Percentiles rank a stretch among this genome's conserved stretches.
Conservation (phyloP, 2,888 invertebrate genomes). For the Latheticus oryzae region DNA sequence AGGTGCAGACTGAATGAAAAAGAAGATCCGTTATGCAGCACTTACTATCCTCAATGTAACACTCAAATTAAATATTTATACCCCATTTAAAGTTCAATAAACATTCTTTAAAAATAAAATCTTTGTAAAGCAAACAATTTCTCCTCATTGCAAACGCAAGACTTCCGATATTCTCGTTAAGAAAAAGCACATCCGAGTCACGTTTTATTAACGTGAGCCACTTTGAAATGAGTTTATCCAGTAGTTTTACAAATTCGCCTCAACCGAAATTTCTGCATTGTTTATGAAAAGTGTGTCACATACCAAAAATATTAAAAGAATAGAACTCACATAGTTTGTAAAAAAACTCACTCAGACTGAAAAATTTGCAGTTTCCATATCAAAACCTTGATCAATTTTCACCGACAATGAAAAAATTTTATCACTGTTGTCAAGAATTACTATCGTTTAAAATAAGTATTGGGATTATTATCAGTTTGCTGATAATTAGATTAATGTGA, state of each 20-base stretch:
- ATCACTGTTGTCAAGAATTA: conserved; percentile 18
- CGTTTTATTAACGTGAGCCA: too few species aligned
- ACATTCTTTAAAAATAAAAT: not conserved
- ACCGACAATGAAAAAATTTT: conserved; percentile 31
- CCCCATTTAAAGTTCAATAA: conserved; percentile 7
- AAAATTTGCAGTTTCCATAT: too few species aligned
- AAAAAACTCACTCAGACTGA: too few species aligned
- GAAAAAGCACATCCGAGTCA: too few species aligned
- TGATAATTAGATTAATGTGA: conserved; percentile 26
- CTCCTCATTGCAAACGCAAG: conserved; percentile 8
- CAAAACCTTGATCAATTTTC: conserved; percentile 1
- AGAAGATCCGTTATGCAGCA: too few species aligned
- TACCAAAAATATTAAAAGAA: too few species aligned
- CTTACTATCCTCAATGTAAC: too few species aligned
- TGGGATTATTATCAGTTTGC: conserved; percentile 15
- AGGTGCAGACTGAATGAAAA: too few species aligned
- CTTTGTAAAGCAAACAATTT: conserved; percentile 17
- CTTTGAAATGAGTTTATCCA: too few species aligned
- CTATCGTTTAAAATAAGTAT: conserved; percentile 27
- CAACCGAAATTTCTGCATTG: too few species aligned
- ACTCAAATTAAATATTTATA: conserved; percentile 16
- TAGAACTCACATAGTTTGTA: conserved; percentile 24
- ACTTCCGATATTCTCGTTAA: conserved; percentile 12
- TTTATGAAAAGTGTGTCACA: too few species aligned
- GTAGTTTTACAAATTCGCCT: too few species aligned